phyloP scores from a whole-genome alignment of 2,888 invertebrate genomes.

The Acleris holmiana region DNA sequence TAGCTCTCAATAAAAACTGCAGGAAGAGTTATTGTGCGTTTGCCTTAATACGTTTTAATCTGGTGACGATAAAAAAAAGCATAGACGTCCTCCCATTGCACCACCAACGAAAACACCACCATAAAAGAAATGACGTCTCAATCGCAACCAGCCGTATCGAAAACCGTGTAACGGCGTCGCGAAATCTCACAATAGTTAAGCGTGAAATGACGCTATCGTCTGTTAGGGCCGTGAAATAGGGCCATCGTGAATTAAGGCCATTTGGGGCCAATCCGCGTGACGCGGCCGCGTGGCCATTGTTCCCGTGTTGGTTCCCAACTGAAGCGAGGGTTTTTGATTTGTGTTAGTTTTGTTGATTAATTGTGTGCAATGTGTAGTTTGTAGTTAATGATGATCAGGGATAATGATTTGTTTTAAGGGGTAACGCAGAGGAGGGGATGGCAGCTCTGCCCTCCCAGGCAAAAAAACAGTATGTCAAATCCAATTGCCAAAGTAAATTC shows the following conservation, averaged over 20 bases:
- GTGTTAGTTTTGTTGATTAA: constrained; percentile 6
- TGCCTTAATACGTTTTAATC: too few relatives aligned
- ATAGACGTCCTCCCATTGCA: neutral
- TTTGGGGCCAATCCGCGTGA: constrained; percentile 52
- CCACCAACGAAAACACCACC: neutral
- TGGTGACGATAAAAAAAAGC: too few relatives aligned
- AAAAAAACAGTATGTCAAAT: too few relatives aligned
- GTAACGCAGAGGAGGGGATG: too few relatives aligned
- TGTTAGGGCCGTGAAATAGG: constrained; percentile 59
- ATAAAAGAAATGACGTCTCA: constrained; percentile 67
- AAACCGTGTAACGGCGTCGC: constrained; percentile 76
- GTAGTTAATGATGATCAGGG: too few relatives aligned
- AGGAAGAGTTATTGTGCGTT: too few relatives aligned
- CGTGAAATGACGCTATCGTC: constrained; percentile 78
- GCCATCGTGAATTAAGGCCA: constrained; percentile 39
- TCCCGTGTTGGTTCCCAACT: constrained; percentile 71
- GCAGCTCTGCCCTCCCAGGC: too few relatives aligned
- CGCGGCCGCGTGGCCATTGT: constrained; percentile 77
- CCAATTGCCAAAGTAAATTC: too few relatives aligned
- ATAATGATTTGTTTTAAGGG: too few relatives aligned
- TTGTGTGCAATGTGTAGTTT: neutral
- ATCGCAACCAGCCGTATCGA: constrained; percentile 74
- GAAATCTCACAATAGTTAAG: constrained; percentile 75
- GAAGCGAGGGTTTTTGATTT: constrained; percentile 46
- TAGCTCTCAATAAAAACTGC: too few relatives aligned